Conservation (phyloP, 2,888 invertebrate genomes). For the Strigamia maritima region DNA sequence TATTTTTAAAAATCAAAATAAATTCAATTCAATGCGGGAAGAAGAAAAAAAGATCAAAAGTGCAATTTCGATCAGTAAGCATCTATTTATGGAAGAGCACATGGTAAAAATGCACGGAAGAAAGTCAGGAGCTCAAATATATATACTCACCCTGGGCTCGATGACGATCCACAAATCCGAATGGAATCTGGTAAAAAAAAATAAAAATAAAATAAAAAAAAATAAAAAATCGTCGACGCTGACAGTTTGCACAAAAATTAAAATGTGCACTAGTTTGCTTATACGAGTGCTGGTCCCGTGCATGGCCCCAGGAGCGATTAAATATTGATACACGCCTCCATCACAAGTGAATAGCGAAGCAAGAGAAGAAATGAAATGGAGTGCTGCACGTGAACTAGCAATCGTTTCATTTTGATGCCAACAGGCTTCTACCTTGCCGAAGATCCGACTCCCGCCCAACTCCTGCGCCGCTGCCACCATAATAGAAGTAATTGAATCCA, state of each 20-base stretch:
- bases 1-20: neutral
- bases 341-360: neutral
- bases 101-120: neutral
- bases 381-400: constrained; percentile 11
- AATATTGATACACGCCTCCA: neutral
- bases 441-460: constrained; percentile 34
- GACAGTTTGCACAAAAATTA: neutral
- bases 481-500: constrained; percentile 39
- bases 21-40: too few relatives aligned
- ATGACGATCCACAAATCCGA: constrained; percentile 38
- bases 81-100: constrained; percentile 19
- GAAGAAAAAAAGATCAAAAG: neutral
- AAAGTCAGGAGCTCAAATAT: neutral
- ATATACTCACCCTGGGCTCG: constrained; percentile 36
- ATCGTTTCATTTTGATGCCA: constrained; percentile 23
- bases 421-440: constrained; percentile 32
- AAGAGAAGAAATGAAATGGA: neutral
- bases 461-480: constrained; percentile 36
- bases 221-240: neutral
- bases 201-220: neutral
- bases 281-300: constrained; percentile 23
- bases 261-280: neutral
- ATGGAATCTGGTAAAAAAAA: constrained; percentile 39
- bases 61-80: neutral
- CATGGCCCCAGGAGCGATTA: neutral